These are phyloP conservation scores for Chloroclysta siterata DNA, from an alignment of 2,888 invertebrate species.

Conservation along the genomic window DNA sequence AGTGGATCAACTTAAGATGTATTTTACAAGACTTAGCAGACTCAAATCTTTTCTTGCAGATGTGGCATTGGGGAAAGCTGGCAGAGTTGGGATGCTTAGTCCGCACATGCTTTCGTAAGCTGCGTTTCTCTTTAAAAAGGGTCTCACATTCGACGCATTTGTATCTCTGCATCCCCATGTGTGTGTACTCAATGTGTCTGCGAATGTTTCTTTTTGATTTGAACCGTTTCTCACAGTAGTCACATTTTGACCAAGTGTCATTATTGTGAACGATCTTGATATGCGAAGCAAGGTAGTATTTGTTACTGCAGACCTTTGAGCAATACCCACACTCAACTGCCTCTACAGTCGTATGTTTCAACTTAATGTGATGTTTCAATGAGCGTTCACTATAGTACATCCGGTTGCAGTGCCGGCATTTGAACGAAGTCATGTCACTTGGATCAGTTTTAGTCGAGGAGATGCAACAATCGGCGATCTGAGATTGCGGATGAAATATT, in stretches of 20 bases:
- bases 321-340: constrained; percentile 63
- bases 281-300: constrained; percentile 70
- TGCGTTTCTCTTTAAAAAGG: constrained; percentile 72
- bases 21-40: constrained; percentile 76
- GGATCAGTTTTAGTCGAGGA: constrained; percentile 58
- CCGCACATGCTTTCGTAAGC: constrained; percentile 69
- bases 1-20: constrained; percentile 69
- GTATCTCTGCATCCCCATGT: constrained; percentile 69
- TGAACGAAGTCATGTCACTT: constrained; percentile 48
- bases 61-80: constrained; percentile 70
- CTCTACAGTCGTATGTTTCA: constrained; percentile 68
- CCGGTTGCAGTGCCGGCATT: constrained; percentile 62
- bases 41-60: constrained; percentile 71
- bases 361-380: constrained; percentile 68
- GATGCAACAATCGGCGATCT: constrained; percentile 63
- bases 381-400: constrained; percentile 71
- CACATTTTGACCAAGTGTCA: constrained; percentile 65
- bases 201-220: constrained; percentile 72
- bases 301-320: constrained; percentile 68
- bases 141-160: constrained; percentile 75
- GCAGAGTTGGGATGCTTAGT: constrained; percentile 68
- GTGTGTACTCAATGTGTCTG: constrained; percentile 71
- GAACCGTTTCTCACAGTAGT: constrained; percentile 71
- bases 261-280: constrained; percentile 69
- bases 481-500: constrained; percentile 72